These are phyloP conservation scores for Abscondita cerata DNA, from an alignment of 2,888 invertebrate species.

Conservation along the genomic window DNA sequence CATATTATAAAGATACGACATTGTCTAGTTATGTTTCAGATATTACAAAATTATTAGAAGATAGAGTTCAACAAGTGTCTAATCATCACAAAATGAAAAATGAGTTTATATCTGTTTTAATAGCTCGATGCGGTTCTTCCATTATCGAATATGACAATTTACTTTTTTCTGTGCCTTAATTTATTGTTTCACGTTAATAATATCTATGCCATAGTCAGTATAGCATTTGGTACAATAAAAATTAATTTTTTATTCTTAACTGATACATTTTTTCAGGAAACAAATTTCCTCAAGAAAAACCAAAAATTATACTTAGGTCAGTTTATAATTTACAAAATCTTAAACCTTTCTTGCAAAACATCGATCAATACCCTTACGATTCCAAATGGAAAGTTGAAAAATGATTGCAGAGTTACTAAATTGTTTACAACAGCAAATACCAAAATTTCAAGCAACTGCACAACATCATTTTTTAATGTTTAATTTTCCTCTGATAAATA, in stretches of 20 bases:
- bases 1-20: conserved; percentile 53
- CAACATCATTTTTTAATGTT: conserved; percentile 15
- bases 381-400: conserved; percentile 44
- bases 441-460: conserved; percentile 30
- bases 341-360: conserved; percentile 39
- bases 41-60: conserved; percentile 63
- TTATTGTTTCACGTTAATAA: conserved; percentile 69
- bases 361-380: conserved; percentile 52
- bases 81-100: conserved; percentile 57
- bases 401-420: conserved; percentile 52
- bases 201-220: conserved; percentile 68
- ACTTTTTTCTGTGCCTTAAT: conserved; percentile 59
- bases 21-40: conserved; percentile 66
- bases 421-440: conserved; percentile 45
- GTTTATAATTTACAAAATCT: conserved; percentile 61
- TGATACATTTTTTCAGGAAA: conserved; percentile 42
- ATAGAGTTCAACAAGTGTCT: conserved; percentile 57
- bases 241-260: neutral
- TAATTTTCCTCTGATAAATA: no score
- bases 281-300: conserved; percentile 65
- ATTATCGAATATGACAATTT: conserved; percentile 62
- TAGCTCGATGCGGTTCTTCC: conserved; percentile 56
- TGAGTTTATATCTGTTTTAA: conserved; percentile 58
- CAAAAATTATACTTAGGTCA: conserved; percentile 63
- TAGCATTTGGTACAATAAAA: conserved; percentile 60